Evolutionary conservation across 1,140 invertebrate genomes (phyloP), one percentile per base, ranked within the genome.

Genomic region (Leptinotarsa lineolata): DNA sequence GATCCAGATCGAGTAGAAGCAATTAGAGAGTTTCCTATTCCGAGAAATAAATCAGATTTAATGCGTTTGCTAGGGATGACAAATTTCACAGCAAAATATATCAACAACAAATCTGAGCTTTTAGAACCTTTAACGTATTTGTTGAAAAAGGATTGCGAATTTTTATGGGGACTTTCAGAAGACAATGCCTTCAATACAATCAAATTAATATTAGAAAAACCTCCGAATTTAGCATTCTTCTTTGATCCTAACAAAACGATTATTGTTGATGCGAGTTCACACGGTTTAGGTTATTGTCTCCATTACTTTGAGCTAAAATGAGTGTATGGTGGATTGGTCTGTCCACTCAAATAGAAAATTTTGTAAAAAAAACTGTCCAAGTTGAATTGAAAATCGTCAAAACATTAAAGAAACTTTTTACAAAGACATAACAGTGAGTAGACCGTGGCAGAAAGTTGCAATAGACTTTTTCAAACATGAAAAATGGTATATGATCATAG

Each of bases 281-380:
- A 64, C 59, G 73, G 73, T 45, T n/a, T 71, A n/a, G 68, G 69
- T 24, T 68, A 16, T 8, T 21, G 24, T n/a, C 70, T 69, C n/a
- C n/a, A n/a, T n/a, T n/a, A n/a, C n/a, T n/a, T n/a, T n/a, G n/a
- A n/a, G 46, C 46, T 13, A 48, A 11, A 48, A 48, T 48, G 2
- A 15, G 3, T 15, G 46, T 48, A 11, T 48, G 46, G 11, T 48
- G 46, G 46, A 48, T 48, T 15, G 46, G 46, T 15, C 46, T 48
- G 46, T 48, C 46, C 11, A 48, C 46, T 15, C 46, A 48, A 48
- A 48, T 48, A 48, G 46, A 48, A 48, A 48, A 48, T n/a, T 13
- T 46, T 5, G 45, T 46, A 13, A 5, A 13, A n/a, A n/a, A 6
- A 46, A 46, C 45, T 46, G 45, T 46, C 45, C 45, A 46, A 46